Conservation (phyloP, 2,797 vertebrate genomes). For the Garrulus glandarius region DNA sequence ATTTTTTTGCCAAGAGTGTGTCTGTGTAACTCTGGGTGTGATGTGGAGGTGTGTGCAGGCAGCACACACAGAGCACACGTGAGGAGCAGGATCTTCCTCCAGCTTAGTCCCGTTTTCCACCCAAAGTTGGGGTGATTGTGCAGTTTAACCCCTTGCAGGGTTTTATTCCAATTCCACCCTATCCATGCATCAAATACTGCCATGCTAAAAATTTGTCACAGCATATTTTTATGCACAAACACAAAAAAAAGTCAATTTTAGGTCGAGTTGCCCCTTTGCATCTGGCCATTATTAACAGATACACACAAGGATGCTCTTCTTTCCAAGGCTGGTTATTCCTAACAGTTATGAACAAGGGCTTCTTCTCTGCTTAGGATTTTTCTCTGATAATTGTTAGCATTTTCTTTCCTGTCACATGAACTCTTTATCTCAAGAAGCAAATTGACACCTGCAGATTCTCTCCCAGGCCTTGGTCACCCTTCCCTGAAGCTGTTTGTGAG, state of each 20-base stretch:
- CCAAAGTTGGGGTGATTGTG: not conserved
- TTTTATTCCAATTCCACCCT: not conserved
- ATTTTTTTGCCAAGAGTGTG: slow-evolving; percentile 50
- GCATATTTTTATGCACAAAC: not conserved
- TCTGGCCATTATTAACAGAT: not conserved
- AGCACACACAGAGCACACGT: not conserved
- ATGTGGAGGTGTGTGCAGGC: not conserved
- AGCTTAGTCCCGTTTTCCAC: not conserved
- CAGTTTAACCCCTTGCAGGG: not conserved
- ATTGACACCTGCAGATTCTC: not conserved
- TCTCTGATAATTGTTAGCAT: slow-evolving; percentile 32
- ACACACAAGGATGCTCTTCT: not conserved
- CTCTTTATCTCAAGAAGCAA: slow-evolving; percentile 61
- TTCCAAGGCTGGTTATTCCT: slow-evolving; percentile 2
- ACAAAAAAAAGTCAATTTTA: not conserved
- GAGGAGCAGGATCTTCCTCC: not conserved
- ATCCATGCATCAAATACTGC: not conserved
- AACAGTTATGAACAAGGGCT: not conserved
- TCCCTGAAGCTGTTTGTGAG: not conserved
- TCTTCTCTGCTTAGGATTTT: not conserved
- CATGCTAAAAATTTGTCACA: not conserved
- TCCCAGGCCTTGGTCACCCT: not conserved
- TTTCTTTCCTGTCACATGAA: slow-evolving; percentile 1
- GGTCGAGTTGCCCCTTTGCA: not conserved
- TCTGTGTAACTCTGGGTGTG: slow-evolving; percentile 32